phyloP scores from a whole-genome alignment of 2,888 invertebrate species.

The Nymphalis polychloros region DNA sequence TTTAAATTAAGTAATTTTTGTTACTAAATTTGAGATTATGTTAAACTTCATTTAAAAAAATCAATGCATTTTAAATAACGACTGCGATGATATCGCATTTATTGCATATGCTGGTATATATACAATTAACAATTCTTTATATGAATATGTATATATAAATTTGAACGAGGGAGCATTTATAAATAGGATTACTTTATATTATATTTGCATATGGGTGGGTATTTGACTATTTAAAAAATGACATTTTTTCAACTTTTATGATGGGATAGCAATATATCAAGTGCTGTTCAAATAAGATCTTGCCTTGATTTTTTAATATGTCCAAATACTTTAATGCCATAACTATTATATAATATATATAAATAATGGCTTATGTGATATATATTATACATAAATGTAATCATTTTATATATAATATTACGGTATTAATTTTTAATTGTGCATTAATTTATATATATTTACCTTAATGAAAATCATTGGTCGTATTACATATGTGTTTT shows the following conservation, averaged over 20 bases:
- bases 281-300: not conserved
- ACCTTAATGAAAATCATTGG: slow-evolving; percentile 14
- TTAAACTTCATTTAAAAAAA: not conserved
- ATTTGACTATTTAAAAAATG: slow-evolving; percentile 5
- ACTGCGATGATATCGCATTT: not conserved
- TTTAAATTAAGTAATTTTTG: slow-evolving; percentile 1
- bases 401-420: slow-evolving; percentile 14
- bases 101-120: slow-evolving; percentile 1
- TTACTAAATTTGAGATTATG: slow-evolving; percentile 5
- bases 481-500: slow-evolving; percentile 10
- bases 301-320: not conserved
- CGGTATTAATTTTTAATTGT: slow-evolving; percentile 6
- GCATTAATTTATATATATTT: slow-evolving; percentile 17
- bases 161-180: slow-evolving; percentile 23
- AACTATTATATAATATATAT: not conserved
- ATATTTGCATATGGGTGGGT: not conserved
- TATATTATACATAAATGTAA: not conserved
- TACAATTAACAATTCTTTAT: not conserved
- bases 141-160: slow-evolving; percentile 12
- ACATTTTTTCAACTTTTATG: not conserved
- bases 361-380: slow-evolving; percentile 21
- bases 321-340: slow-evolving; percentile 4
- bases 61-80: slow-evolving; percentile 14
- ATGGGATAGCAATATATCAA: not conserved
- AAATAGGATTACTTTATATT: not conserved